Base-by-base conservation (phyloP, 2,113 vertebrate genomes). In the Nycticebus coucang region DNA sequence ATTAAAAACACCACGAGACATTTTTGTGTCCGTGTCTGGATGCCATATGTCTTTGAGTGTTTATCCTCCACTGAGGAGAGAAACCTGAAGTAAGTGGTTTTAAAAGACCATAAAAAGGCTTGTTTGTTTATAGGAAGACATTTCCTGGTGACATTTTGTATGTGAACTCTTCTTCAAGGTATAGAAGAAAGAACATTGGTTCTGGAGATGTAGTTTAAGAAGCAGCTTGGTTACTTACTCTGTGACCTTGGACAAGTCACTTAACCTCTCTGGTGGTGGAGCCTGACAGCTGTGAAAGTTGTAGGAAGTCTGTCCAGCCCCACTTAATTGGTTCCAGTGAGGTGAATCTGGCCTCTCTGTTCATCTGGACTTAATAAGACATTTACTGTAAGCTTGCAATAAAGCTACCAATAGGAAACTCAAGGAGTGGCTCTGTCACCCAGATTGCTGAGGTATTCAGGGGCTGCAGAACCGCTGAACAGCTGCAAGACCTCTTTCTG, bases 301-400 rank as follows among this genome's bases (percentile, higher is more conserved):
- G 55, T 5, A 77, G 71, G 59, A 93, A 4, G 22, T 77, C 84
- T 92, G 45, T 28, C 62, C 8, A 66, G 59, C 22, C 41, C 80
- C 35, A 60, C 24, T 74, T 95, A 89, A 94, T 86, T 95, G 92
- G 62, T 37, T 87, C 89, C 83, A 72, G 17, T 33, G 87, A 89
- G 80, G 71, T 24, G 91, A 81, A 60, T 87, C 59, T 79, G 79
- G 57, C 66, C 2, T 92, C 68, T 80, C 28, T 78, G 33, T 85
- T 92, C 85, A 93, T 91, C 37, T 91, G 91, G 62, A 90, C 19
- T n/a, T 92, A 90, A 53, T 92, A 95, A 68, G 17, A 72, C 45
- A 55, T 92, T 87, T 84, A 71, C 41, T 30, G 24, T 87, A 80
- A 87, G 35, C 45, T 92, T 84, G 45, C 68, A 93, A 74, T 75